These are phyloP conservation scores for Tetragonula carbonaria DNA, from an alignment of 2,888 invertebrate species.

Conservation along the genomic window DNA sequence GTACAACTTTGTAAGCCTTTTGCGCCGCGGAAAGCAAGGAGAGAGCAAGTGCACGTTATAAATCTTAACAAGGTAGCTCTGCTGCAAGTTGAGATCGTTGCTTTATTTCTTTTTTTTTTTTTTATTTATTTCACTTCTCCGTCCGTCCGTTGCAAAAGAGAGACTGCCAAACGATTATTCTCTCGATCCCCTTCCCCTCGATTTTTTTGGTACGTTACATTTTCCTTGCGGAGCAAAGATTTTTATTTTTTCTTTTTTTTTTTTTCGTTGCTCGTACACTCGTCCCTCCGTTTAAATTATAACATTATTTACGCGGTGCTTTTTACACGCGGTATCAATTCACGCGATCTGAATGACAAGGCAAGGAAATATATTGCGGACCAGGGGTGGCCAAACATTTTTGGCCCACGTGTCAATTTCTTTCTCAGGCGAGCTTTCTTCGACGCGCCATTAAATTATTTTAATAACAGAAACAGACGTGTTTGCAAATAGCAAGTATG, in stretches of 20 bases:
- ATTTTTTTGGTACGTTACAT: background rate
- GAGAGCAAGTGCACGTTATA: constrained; percentile 41
- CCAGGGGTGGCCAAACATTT: no score
- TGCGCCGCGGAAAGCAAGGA: constrained; percentile 9
- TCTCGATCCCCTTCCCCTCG: background rate
- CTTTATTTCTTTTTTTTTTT: background rate
- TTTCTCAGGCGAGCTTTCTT: no score
- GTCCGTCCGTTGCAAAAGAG: background rate
- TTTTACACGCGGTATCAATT: no score
- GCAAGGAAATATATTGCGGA: no score
- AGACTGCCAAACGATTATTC: background rate
- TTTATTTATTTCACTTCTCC: background rate
- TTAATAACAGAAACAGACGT: no score
- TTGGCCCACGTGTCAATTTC: no score
- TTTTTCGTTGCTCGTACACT: background rate
- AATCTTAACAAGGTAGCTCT: constrained; percentile 37
- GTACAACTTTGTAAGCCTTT: constrained; percentile 13
- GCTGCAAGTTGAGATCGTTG: background rate
- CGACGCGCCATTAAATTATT: no score
- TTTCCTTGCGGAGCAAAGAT: background rate
- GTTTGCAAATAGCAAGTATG: no score
- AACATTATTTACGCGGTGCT: no score
- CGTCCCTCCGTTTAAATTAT: no score
- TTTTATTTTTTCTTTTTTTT: background rate
- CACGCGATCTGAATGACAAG: no score